Conservation (phyloP, 1,140 invertebrate species). For the Contarinia nasturtii region DNA sequence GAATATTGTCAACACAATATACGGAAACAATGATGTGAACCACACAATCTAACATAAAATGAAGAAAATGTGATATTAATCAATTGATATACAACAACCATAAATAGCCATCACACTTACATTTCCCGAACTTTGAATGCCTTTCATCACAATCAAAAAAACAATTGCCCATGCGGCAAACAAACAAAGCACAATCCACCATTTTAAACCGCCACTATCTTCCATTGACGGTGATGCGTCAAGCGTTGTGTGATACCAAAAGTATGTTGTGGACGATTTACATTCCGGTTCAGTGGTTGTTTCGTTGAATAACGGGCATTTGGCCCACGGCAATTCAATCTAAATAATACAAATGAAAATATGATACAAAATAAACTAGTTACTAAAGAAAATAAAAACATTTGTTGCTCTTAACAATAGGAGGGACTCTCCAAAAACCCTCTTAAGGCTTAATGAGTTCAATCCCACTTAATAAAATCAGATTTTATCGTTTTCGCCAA, state of each 20-base stretch:
- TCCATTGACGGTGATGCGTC: slow-evolving; percentile 70
- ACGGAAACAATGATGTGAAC: slow-evolving; percentile 91
- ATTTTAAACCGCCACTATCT: slow-evolving; percentile 63
- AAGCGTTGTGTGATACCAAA: slow-evolving; percentile 73
- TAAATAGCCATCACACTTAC: slow-evolving; percentile 27
- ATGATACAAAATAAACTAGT: not conserved
- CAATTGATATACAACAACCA: not conserved
- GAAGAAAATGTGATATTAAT: not conserved
- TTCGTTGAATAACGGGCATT: slow-evolving; percentile 55
- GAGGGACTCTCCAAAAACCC: too few species aligned
- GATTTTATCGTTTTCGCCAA: too few species aligned
- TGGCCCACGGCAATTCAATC: slow-evolving; percentile 64
- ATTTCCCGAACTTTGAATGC: slow-evolving; percentile 94
- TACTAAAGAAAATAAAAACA: slow-evolving; percentile 1
- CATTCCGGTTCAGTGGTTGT: slow-evolving; percentile 23
- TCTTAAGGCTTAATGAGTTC: too few species aligned
- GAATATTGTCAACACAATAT: slow-evolving; percentile 86
- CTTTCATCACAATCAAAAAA: slow-evolving; percentile 95
- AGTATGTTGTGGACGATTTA: slow-evolving; percentile 64
- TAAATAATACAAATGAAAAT: slow-evolving; percentile 18
- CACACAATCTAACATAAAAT: slow-evolving; percentile 62
- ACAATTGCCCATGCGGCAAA: slow-evolving; percentile 86
- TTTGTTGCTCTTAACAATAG: not conserved
- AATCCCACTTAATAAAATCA: too few species aligned
- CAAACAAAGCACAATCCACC: slow-evolving; percentile 88